phyloP scores from a whole-genome alignment of 2,888 invertebrate genomes.

The Melieria picta region DNA sequence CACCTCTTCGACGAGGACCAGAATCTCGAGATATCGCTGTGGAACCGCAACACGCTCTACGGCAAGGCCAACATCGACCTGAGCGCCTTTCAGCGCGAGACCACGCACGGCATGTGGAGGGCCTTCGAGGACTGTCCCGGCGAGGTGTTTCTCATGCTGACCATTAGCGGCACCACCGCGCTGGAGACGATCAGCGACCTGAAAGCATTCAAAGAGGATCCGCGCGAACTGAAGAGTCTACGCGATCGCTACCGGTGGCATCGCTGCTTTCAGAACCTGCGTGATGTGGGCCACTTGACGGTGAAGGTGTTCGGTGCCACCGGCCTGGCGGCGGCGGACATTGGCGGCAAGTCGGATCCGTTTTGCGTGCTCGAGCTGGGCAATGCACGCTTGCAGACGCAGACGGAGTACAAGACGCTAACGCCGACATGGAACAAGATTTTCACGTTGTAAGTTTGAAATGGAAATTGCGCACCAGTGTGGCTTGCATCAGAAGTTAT shows the following conservation, averaged over 20 bases:
- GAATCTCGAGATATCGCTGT: slow-evolving; percentile 89
- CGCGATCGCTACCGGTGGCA: slow-evolving; percentile 70
- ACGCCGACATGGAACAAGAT: slow-evolving; percentile 98
- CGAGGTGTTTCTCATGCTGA: slow-evolving; percentile 87
- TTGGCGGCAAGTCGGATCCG: slow-evolving; percentile 98
- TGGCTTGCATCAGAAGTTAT: neutral
- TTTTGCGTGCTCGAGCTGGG: slow-evolving; percentile 97
- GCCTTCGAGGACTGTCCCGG: slow-evolving; percentile 89
- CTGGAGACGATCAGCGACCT: slow-evolving; percentile 93
- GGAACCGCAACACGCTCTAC: slow-evolving; percentile 68
- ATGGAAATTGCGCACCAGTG: neutral
- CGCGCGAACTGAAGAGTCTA: slow-evolving; percentile 74
- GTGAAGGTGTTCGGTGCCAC: slow-evolving; percentile 89
- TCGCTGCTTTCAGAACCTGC: slow-evolving; percentile 76
- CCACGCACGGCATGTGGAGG: slow-evolving; percentile 89
- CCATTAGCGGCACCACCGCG: slow-evolving; percentile 94
- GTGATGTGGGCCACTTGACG: slow-evolving; percentile 93
- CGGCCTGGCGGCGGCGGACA: slow-evolving; percentile 93
- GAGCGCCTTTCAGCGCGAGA: slow-evolving; percentile 84
- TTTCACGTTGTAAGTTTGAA: slow-evolving; percentile 88
- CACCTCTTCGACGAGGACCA: slow-evolving; percentile 96
- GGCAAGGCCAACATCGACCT: slow-evolving; percentile 87
- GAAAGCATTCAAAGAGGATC: slow-evolving; percentile 83
- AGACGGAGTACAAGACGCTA: slow-evolving; percentile 98
- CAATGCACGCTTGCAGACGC: slow-evolving; percentile 94